These are phyloP conservation scores for Eupithecia exiguata DNA, from an alignment of 2,888 invertebrate genomes.

Conservation along the genomic window DNA sequence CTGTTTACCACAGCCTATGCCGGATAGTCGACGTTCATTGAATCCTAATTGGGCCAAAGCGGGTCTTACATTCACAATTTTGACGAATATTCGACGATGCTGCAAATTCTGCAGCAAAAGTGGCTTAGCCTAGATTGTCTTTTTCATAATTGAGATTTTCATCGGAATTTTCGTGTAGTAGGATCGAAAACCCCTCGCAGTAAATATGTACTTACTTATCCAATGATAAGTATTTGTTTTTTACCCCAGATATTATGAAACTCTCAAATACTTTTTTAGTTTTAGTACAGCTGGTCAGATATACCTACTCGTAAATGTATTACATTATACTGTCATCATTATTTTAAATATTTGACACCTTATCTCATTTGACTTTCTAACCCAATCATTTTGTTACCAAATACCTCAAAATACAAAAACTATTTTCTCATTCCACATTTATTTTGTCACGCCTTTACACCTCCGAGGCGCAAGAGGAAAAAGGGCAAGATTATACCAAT, in stretches of 20 bases:
- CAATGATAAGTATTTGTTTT: no score
- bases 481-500: slow-evolving; percentile 9
- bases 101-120: neutral
- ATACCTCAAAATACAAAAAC: neutral
- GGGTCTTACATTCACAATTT: slow-evolving; percentile 29
- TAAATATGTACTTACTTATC: no score
- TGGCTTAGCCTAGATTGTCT: neutral
- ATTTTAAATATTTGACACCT: neutral
- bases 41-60: slow-evolving; percentile 40
- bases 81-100: slow-evolving; percentile 18
- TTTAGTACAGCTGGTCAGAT: no score
- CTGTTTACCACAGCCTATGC: neutral
- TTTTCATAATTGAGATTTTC: neutral
- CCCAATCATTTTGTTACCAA: neutral
- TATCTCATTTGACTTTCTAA: neutral
- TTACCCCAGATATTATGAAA: no score
- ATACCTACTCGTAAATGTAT: no score
- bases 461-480: neutral
- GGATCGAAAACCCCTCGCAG: neutral
- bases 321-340: no score
- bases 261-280: no score
- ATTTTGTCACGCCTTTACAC: neutral
- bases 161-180: neutral
- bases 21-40: slow-evolving; percentile 38
- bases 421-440: neutral